Conservation (phyloP, 2,888 invertebrate species). For the Branchinecta sandiegonensis region DNA sequence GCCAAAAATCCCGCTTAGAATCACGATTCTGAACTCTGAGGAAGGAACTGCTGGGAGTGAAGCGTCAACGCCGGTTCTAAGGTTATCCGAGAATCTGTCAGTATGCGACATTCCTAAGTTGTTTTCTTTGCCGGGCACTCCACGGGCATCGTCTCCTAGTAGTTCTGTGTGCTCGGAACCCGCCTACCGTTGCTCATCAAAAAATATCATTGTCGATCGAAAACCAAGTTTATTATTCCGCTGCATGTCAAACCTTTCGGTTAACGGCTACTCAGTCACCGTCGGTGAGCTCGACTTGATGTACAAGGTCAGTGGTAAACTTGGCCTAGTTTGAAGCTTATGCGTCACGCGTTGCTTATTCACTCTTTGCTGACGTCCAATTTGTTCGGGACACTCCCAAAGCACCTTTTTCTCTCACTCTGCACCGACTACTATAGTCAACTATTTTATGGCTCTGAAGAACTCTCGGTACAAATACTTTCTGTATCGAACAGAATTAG, state of each 20-base stretch:
- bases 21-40: not conserved
- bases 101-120: not conserved
- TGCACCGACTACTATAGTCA: too few species aligned
- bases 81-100: too few species aligned
- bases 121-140: not conserved
- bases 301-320: conserved; percentile 16
- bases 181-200: not conserved
- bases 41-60: not conserved
- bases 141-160: conserved; percentile 12
- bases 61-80: not conserved
- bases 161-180: conserved; percentile 17
- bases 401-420: too few species aligned
- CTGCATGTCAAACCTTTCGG: not conserved
- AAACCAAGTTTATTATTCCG: conserved; percentile 3
- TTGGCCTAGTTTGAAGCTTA: too few species aligned
- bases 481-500: too few species aligned
- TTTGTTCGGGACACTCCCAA: too few species aligned
- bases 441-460: too few species aligned
- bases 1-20: conserved; percentile 7
- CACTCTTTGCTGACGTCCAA: too few species aligned
- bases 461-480: too few species aligned
- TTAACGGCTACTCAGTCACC: conserved; percentile 19
- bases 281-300: conserved; percentile 16
- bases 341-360: too few species aligned
- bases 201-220: conserved; percentile 12